Evolutionary conservation across 2,797 vertebrate genomes (phyloP), one percentile per base, ranked within the genome.

Genomic region (Crypturellus tataupa): DNA sequence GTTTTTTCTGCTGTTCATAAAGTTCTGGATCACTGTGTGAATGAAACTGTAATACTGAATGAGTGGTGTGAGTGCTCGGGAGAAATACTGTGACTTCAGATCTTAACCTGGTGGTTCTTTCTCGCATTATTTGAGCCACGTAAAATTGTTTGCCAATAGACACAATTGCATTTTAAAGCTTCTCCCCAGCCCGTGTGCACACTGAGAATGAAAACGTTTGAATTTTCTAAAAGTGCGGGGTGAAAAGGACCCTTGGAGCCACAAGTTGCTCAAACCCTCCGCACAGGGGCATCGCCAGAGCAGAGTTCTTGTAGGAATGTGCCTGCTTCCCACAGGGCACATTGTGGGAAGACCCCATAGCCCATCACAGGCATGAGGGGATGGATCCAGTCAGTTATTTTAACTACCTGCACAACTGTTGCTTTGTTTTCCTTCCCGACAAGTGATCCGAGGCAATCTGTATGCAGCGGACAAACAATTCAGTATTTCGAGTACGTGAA

Each of bases 321-420:
- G 11, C 13, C 46, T 18, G 12, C 24, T 40, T 37, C 21, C 62
- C 1, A 1, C 23, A 33, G 46, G 46, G 10, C 0, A 0, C 33
- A 20, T 47, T 23, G 19, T 9, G 46, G 46, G 73, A 69, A 51
- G 27, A 14, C 69, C 37, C 6, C 40, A 9, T 49, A 0, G 0
- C 1, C 1, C 65, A 6, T 17, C 37, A 10, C 46, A 42, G 59
- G 39, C 25, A 23, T 12, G 49, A 85, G 67, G 72, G 40, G 17
- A 18, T 42, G 33, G 29, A 46, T 64, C 47, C 44, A 17, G 13
- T 64, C 60, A 79, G 25, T 73, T 72, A 10, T 31, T 81, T 68
- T 72, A 40, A 8, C 63, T 12, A 3, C 58, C 86, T 64, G 23
- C 58, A 84, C 47, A 31, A 35, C 31, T 60, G 1, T 42, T 42